Evolutionary conservation across 2,888 invertebrate genomes (phyloP).

Genomic region (Dyspetes luteomarginatus): DNA sequence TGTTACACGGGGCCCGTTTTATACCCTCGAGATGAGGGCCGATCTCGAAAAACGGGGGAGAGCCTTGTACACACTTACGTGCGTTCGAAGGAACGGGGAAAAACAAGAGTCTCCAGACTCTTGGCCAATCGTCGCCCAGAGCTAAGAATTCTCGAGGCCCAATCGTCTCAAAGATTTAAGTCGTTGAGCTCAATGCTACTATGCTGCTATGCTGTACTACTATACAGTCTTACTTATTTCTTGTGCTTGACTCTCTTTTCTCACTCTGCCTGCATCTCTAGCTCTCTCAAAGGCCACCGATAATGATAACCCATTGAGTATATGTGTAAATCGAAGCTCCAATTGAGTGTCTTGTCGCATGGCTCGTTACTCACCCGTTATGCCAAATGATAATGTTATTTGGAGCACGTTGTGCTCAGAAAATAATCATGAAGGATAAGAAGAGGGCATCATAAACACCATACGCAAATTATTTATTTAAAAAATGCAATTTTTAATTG

Average conservation of each 20-base stretch:
- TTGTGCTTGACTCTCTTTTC: neutral
- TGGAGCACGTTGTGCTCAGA: neutral
- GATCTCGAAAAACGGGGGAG: constrained; percentile 17
- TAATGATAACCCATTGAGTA: constrained; percentile 71
- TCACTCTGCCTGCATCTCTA: neutral
- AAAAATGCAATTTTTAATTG: too few relatives aligned
- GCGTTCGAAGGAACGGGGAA: constrained; percentile 56
- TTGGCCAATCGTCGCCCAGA: constrained; percentile 68
- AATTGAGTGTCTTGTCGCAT: constrained; percentile 47
- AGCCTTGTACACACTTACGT: constrained; percentile 37
- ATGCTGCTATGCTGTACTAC: too few relatives aligned
- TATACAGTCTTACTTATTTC: neutral
- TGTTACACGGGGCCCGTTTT: constrained; percentile 44
- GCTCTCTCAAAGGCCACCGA: constrained; percentile 57
- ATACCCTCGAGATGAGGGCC: constrained; percentile 43
- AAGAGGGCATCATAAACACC: neutral
- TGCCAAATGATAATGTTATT: constrained; percentile 1
- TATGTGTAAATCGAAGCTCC: constrained; percentile 60
- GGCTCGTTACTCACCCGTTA: neutral
- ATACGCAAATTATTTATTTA: neutral
- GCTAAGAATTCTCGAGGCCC: constrained; percentile 65
- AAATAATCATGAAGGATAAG: neutral
- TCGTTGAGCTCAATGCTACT: constrained; percentile 19
- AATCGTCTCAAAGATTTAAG: constrained; percentile 70
- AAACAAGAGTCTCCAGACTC: constrained; percentile 61